These are phyloP conservation scores for Harpalus rufipes DNA, from an alignment of 2,888 invertebrate genomes.

Conservation along the genomic window DNA sequence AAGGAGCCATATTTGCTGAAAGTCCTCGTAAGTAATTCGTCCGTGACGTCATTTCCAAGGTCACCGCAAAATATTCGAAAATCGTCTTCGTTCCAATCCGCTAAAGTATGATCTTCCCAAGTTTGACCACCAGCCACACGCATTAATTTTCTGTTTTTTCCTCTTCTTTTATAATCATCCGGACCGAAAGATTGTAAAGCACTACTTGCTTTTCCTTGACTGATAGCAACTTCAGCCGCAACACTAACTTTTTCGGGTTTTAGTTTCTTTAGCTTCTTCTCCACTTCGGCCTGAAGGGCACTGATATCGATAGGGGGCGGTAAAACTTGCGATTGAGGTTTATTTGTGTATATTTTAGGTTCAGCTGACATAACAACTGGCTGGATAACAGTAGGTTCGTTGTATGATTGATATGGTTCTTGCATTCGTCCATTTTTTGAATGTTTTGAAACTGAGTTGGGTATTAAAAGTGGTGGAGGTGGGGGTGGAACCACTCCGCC, in stretches of 20 bases:
- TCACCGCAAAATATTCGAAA: constrained; percentile 99
- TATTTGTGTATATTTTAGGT: constrained; percentile 83
- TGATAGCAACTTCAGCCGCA: constrained; percentile 82
- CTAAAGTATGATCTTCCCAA: constrained; percentile 96
- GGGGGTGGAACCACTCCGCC: constrained; percentile 84
- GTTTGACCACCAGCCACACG: constrained; percentile 95
- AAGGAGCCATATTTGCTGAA: constrained; percentile 97
- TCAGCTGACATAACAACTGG: constrained; percentile 85
- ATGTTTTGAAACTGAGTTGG: constrained; percentile 80
- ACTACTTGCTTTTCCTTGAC: constrained; percentile 81
- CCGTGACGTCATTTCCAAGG: constrained; percentile 96
- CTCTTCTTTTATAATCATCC: constrained; percentile 77
- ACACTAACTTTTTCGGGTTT: constrained; percentile 84
- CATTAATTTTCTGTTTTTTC: constrained; percentile 84
- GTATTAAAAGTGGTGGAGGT: constrained; percentile 84
- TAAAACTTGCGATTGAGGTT: constrained; percentile 74
- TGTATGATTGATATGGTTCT: background rate
- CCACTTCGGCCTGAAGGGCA: constrained; percentile 80
- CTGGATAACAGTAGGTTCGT: constrained; percentile 74
- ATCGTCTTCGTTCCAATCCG: constrained; percentile 99
- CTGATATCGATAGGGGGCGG: constrained; percentile 78
- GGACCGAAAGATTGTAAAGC: constrained; percentile 80
- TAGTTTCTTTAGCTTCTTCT: constrained; percentile 81
- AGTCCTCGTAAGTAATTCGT: constrained; percentile 96
- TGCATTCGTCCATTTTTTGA: constrained; percentile 70